Evolutionary conservation across 2,113 vertebrate species (phyloP), one percentile per base, ranked within the genome.

Genomic region (Carassius gibelio): DNA sequence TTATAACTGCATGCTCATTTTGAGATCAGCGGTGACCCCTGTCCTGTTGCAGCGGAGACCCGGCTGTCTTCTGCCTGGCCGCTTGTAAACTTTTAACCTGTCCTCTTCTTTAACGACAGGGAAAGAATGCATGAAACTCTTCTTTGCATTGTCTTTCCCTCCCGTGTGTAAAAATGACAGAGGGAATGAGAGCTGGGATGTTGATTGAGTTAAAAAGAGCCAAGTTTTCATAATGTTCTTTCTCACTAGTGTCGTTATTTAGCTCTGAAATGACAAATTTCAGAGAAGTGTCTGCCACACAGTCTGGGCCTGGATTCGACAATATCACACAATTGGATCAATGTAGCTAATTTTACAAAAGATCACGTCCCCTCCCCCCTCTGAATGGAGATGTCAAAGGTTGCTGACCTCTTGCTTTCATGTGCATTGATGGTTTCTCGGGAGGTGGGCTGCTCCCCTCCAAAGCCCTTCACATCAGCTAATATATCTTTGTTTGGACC

Each of bases 401-500:
- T 94, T 94, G 88, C 84, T 91, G 95, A 95, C 94, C 94, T 91
- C 90, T 93, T 91, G 88, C 93, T 93, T 94, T 94, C 93, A 93
- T 92, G 93, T 90, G 92, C 92, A 94, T 94, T 94, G 94, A 95
- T 95, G 90, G 90, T 45, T 86, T 90, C 81, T 88, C 86, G 55
- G 89, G 92, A 89, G 94, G 93, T 82, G 91, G 91, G 72, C 84
- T 75, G 87, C 82, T 75, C 91, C 83, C 66, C 68, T 83, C 91
- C 90, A 82, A 85, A 89, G 90, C 74, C 84, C 85, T 86, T 88
- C 80, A 85, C 87, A 85, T 94, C 92, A 92, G 92, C 92, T 93
- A 92, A 92, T 92, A 91, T 91, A 76, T 93, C 92, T 94, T 94
- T 90, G 89, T 84, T 86, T 81, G 48, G 14, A 7, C 45, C 79